Evolutionary conservation across 2,888 invertebrate genomes (phyloP).

Genomic region (Synergus gifuensis): DNA sequence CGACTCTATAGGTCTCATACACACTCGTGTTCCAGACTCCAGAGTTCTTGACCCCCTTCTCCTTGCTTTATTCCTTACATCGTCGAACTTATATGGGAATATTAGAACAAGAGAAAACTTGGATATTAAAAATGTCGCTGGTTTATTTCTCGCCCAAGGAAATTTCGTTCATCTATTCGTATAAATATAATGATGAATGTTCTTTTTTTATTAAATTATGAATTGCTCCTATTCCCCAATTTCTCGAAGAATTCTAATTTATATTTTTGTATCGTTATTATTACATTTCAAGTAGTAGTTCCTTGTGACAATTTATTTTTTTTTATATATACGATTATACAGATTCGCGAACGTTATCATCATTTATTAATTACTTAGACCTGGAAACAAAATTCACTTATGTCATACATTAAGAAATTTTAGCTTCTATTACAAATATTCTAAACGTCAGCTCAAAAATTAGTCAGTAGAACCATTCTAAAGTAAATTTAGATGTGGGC

Average conservation of each 20-base stretch:
- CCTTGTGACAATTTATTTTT: too few species aligned
- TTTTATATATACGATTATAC: too few species aligned
- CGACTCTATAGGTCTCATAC: slow-evolving; percentile 45
- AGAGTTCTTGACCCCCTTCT: slow-evolving; percentile 11
- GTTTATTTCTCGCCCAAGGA: neutral
- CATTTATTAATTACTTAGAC: neutral
- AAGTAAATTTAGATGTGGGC: too few species aligned
- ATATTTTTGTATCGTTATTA: neutral
- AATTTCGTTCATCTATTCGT: neutral
- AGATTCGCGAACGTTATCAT: neutral
- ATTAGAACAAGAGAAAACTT: slow-evolving; percentile 23
- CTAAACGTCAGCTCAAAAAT: neutral
- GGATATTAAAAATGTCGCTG: neutral
- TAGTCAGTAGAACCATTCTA: neutral
- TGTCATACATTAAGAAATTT: neutral
- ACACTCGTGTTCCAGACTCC: slow-evolving; percentile 25
- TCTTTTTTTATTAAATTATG: too few species aligned
- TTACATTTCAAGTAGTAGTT: neutral
- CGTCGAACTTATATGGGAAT: slow-evolving; percentile 17
- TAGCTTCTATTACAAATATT: neutral
- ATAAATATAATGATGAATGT: neutral
- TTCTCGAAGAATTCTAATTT: too few species aligned
- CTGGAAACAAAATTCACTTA: neutral
- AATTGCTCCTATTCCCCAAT: too few species aligned
- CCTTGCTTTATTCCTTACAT: neutral